Conservation (phyloP, 1,140 invertebrate genomes). For the Fopius arisanus region DNA sequence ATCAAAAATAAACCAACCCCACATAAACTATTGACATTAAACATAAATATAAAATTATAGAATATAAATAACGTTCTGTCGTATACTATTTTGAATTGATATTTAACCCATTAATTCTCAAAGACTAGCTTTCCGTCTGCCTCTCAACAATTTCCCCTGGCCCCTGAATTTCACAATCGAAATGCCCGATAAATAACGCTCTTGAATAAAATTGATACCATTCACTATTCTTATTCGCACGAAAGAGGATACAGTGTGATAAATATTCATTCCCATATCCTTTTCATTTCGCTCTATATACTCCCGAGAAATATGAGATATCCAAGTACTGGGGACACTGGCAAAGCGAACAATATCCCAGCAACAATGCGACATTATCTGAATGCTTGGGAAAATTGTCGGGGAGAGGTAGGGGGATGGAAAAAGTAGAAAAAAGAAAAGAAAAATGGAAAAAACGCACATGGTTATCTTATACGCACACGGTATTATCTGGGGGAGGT, state of each 20-base stretch:
- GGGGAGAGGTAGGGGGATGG: no score
- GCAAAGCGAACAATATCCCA: neutral
- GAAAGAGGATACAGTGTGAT: neutral
- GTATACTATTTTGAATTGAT: no score
- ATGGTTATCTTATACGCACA: neutral
- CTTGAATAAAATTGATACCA: neutral
- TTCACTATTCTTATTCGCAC: conserved; percentile 1
- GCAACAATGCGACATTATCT: neutral
- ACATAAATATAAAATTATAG: no score
- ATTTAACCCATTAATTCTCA: no score
- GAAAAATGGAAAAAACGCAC: neutral
- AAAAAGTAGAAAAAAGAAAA: neutral
- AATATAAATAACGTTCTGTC: no score
- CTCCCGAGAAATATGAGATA: neutral
- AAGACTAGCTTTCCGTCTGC: neutral
- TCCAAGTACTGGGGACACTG: neutral
- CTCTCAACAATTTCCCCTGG: neutral
- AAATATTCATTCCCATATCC: conserved; percentile 16
- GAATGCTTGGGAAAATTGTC: no score
- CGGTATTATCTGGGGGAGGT: neutral
- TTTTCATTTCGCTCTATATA: neutral
- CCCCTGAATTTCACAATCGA: neutral
- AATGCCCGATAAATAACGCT: conserved; percentile 2
- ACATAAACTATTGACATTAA: no score
- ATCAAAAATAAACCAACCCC: no score